Evolutionary conservation across 2,113 vertebrate species (phyloP).

Genomic region (Dipodomys merriami): DNA sequence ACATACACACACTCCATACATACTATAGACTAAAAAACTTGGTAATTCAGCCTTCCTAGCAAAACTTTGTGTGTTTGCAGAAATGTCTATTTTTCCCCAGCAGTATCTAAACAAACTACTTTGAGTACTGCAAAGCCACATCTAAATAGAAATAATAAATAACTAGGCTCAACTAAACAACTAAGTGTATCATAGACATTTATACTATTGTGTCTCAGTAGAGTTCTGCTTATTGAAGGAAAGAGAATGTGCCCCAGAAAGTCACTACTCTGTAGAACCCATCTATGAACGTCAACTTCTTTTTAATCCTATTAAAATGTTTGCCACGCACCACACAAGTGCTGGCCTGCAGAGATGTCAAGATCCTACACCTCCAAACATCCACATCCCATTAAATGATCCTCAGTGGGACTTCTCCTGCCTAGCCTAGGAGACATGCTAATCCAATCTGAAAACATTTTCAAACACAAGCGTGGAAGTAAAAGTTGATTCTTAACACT

Average conservation of each 20-base stretch:
- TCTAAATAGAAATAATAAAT: neutral
- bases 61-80: neutral
- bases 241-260: neutral
- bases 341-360: neutral
- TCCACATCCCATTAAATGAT: neutral
- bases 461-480: slow-evolving; percentile 28
- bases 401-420: neutral
- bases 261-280: neutral
- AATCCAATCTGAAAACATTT: slow-evolving; percentile 35
- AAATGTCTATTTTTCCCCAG: neutral
- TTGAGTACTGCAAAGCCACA: neutral
- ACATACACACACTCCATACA: neutral
- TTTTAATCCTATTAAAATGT: neutral
- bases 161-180: neutral
- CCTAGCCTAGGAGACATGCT: neutral
- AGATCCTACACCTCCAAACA: neutral
- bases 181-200: neutral
- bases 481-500: neutral
- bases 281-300: neutral
- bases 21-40: slow-evolving; percentile 56
- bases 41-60: neutral
- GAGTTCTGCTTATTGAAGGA: neutral
- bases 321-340: neutral
- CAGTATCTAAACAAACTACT: slow-evolving; percentile 29
- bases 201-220: fast-evolving